phyloP scores from a whole-genome alignment of 2,888 invertebrate species.

The Hermodice carunculata region DNA sequence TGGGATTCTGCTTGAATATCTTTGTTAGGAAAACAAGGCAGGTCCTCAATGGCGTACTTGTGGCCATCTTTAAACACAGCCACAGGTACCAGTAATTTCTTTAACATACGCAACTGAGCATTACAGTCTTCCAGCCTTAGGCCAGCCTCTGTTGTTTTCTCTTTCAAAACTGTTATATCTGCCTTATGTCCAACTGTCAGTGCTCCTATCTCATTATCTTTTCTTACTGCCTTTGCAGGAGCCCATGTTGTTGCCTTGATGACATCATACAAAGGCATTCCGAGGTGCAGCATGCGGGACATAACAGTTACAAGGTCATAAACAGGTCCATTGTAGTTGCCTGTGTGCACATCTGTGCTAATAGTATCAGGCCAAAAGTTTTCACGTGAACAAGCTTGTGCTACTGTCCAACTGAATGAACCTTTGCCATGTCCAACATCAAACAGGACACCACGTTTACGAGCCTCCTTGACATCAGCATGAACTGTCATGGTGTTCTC shows the following conservation, averaged over 20 bases:
- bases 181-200: constrained; percentile 48
- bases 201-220: constrained; percentile 38
- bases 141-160: too few species aligned
- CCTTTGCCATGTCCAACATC: constrained; percentile 62
- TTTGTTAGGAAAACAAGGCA: constrained; percentile 10
- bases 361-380: constrained; percentile 58
- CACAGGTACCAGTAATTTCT: constrained; percentile 46
- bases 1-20: too few species aligned
- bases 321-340: constrained; percentile 51
- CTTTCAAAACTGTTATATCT: constrained; percentile 54
- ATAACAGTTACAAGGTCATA: constrained; percentile 58
- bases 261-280: constrained; percentile 56
- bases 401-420: constrained; percentile 56
- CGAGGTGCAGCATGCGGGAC: constrained; percentile 57
- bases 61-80: constrained; percentile 53
- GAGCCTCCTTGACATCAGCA: constrained; percentile 51
- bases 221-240: constrained; percentile 51
- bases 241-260: constrained; percentile 51
- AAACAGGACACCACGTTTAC: constrained; percentile 54
- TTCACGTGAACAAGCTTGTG: constrained; percentile 46
- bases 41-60: constrained; percentile 29
- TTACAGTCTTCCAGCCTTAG: constrained; percentile 50
- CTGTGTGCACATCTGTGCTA: constrained; percentile 55
- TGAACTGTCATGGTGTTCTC: constrained; percentile 31
- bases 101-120: constrained; percentile 46